These are phyloP conservation scores for Lypha dubia DNA, from an alignment of 2,888 invertebrate genomes.

Conservation along the genomic window DNA sequence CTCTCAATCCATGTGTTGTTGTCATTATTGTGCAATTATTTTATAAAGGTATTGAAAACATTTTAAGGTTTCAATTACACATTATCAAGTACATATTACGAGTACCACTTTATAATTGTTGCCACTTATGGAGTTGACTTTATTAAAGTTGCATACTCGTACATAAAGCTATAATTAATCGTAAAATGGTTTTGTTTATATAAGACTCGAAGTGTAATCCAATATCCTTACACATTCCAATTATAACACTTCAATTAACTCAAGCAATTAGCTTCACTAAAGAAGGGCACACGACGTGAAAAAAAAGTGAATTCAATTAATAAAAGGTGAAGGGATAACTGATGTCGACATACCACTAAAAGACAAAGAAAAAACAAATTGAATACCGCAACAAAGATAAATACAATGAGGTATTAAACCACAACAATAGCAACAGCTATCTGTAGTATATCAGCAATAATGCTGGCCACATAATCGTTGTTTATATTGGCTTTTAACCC, in stretches of 20 bases:
- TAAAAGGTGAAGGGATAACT: conserved; percentile 29
- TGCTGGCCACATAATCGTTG: conserved; percentile 41
- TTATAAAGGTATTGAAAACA: background rate
- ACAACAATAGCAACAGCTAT: background rate
- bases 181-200: background rate
- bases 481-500: conserved; percentile 9
- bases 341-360: conserved; percentile 32
- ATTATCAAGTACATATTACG: conserved; percentile 11
- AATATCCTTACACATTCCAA: background rate
- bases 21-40: conserved; percentile 33
- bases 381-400: conserved; percentile 42
- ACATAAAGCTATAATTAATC: conserved; percentile 31
- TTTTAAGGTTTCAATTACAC: conserved; percentile 57
- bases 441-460: background rate
- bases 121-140: conserved; percentile 4
- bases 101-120: background rate
- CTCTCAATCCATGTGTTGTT: conserved; percentile 23
- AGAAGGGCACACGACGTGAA: conserved; percentile 63
- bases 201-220: too few relatives aligned
- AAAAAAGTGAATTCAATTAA: background rate
- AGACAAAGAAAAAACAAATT: background rate
- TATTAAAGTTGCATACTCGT: conserved; percentile 8
- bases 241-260: conserved; percentile 62
- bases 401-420: background rate
- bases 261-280: conserved; percentile 39